A percentile compares a stretch with the other conserved stretches of the same genome.
These are phyloP conservation scores for Gerosis bhagava DNA, from an alignment of 2,888 invertebrate genomes.

Conservation along the genomic window DNA sequence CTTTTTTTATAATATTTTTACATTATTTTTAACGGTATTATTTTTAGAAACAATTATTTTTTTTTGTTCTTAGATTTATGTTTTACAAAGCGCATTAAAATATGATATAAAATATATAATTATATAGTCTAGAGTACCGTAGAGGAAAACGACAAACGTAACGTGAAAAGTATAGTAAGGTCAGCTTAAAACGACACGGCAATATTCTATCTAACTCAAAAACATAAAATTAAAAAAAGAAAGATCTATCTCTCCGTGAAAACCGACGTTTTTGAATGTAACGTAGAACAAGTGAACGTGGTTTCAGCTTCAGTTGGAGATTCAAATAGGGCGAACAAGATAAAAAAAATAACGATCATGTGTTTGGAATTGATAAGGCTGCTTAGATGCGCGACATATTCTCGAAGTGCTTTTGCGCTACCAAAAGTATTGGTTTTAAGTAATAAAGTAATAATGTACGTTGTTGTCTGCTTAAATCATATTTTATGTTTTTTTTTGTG, in stretches of 20 bases:
- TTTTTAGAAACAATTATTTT: neutral
- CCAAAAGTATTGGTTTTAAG: too few relatives aligned
- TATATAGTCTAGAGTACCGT: too few relatives aligned
- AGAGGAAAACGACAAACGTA: conserved; percentile 20
- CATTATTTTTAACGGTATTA: conserved; percentile 17
- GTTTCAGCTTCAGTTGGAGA: neutral
- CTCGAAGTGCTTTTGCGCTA: too few relatives aligned
- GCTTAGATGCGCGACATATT: neutral
- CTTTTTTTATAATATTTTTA: too few relatives aligned
- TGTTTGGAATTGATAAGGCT: too few relatives aligned
- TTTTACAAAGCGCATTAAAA: conserved; percentile 20
- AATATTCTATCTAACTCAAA: conserved; percentile 3
- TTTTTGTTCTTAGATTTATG: conserved; percentile 20
- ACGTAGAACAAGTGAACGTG: conserved; percentile 20
- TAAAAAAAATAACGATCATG: too few relatives aligned
- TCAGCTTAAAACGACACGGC: conserved; percentile 8
- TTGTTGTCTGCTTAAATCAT: too few relatives aligned
- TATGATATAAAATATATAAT: conserved; percentile 16
- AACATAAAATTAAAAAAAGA: conserved; percentile 8
- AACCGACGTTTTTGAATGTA: conserved; percentile 8
- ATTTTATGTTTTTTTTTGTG: too few relatives aligned
- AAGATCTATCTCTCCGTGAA: conserved; percentile 6
- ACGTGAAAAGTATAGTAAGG: conserved; percentile 16
- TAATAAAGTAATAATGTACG: too few relatives aligned
- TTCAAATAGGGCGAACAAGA: conserved; percentile 1